Evolutionary conservation across 53 echinoderm and acorn worm genomes (phyloP).

Genomic region (Crossaster papposus): DNA sequence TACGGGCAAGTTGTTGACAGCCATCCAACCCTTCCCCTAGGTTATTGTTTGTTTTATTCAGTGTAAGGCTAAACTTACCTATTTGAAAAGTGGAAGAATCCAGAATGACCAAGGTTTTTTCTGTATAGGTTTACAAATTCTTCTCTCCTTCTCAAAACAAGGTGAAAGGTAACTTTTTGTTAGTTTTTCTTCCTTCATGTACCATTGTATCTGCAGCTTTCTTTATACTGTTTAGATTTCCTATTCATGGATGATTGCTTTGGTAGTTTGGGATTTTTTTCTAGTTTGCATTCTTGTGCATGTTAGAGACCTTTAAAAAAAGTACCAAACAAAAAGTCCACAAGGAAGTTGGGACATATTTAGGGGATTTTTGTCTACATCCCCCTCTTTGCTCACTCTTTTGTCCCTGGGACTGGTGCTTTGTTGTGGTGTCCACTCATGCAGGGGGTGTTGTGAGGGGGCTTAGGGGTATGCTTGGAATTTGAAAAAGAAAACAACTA

Average conservation of each 20-base stretch:
- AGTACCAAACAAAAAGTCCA: background rate
- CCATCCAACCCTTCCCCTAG: background rate
- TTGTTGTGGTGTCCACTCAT: slow-evolving; percentile 34
- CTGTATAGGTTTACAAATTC: background rate
- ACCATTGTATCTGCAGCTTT: too few species aligned
- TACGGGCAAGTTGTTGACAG: slow-evolving; percentile 21
- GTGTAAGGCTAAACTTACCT: background rate
- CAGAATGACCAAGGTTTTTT: slow-evolving; percentile 24
- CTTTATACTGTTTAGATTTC: slow-evolving; percentile 1
- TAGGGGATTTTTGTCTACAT: slow-evolving; percentile 4
- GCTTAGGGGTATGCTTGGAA: slow-evolving; percentile 42
- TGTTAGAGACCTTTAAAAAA: background rate
- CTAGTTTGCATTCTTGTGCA: slow-evolving; percentile 9
- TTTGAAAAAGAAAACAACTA: too few species aligned
- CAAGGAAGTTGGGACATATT: slow-evolving; percentile 41
- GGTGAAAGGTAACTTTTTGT: background rate
- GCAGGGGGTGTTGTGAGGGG: slow-evolving; percentile 2
- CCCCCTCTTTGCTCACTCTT: background rate
- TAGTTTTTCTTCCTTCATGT: too few species aligned
- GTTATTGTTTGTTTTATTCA: background rate
- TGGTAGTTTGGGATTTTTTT: background rate
- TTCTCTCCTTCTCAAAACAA: background rate
- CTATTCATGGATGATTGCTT: background rate
- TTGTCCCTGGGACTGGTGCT: slow-evolving; percentile 45
- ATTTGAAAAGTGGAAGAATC: background rate